Evolutionary conservation across 2,888 invertebrate genomes (phyloP).

Genomic region (Parnassius smintheus): DNA sequence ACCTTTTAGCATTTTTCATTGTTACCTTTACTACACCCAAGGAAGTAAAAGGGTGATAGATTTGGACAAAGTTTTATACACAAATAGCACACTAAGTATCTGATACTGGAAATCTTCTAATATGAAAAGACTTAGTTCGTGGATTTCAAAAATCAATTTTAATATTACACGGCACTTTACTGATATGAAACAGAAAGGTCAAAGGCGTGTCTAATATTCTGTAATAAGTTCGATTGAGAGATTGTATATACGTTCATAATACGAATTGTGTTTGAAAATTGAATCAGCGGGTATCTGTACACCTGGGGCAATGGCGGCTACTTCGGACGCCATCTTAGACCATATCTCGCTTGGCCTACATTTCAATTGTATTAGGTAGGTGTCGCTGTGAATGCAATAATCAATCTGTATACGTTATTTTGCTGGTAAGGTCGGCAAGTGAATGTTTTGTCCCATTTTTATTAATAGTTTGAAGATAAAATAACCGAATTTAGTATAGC

Average conservation of each 20-base stretch:
- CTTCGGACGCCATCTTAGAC: constrained; percentile 52
- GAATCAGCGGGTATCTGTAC: constrained; percentile 73
- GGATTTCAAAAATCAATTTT: constrained; percentile 7
- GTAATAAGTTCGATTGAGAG: constrained; percentile 49
- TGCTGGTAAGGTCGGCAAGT: neutral
- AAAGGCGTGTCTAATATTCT: constrained; percentile 56
- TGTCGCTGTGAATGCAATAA: constrained; percentile 8
- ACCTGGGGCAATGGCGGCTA: constrained; percentile 43
- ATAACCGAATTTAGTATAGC: no score
- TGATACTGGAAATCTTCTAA: no score
- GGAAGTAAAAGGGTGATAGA: no score
- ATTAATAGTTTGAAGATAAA: no score
- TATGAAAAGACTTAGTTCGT: neutral
- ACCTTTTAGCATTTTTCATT: no score
- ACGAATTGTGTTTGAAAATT: constrained; percentile 72
- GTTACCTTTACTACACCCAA: no score
- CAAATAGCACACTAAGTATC: no score
- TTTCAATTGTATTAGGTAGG: constrained; percentile 36
- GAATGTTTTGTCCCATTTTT: neutral
- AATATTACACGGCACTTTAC: constrained; percentile 2
- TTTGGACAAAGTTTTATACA: no score
- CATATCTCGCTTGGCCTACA: constrained; percentile 58
- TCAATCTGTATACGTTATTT: neutral
- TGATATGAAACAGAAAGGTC: constrained; percentile 46
- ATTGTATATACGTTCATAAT: constrained; percentile 64